phyloP scores from a whole-genome alignment of 2,113 vertebrate species.

The Bubo bubo region DNA sequence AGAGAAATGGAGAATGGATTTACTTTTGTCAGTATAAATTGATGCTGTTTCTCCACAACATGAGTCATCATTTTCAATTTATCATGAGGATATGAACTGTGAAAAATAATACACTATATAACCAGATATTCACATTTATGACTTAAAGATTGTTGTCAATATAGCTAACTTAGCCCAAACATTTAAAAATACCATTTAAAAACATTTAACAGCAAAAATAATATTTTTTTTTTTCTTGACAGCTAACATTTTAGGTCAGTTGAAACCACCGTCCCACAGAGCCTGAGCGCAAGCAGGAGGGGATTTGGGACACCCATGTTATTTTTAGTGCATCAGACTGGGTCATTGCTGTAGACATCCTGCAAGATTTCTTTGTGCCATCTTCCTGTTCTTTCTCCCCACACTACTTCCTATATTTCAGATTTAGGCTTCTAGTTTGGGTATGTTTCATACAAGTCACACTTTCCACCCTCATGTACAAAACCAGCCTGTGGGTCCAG shows the following conservation, averaged over 20 bases:
- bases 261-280: fast-evolving
- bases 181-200: not conserved
- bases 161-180: not conserved
- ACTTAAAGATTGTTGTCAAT: not conserved
- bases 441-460: fast-evolving
- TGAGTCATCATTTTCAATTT: not conserved
- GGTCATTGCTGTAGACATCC: fast-evolving
- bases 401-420: fast-evolving
- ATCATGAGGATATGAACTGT: not conserved
- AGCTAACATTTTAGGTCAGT: no score
- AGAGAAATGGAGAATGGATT: not conserved
- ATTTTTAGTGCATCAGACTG: fast-evolving
- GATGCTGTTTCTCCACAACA: not conserved
- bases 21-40: not conserved
- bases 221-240: not conserved
- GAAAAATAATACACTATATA: not conserved
- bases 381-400: not conserved
- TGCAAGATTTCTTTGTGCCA: not conserved
- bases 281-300: fast-evolving
- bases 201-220: not conserved
- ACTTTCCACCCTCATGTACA: fast-evolving
- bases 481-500: no score
- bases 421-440: not conserved
- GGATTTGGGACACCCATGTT: fast-evolving
- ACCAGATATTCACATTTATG: not conserved